phyloP scores from a whole-genome alignment of 2,797 vertebrate species.

The Tokudaia tokunoshimensis region DNA sequence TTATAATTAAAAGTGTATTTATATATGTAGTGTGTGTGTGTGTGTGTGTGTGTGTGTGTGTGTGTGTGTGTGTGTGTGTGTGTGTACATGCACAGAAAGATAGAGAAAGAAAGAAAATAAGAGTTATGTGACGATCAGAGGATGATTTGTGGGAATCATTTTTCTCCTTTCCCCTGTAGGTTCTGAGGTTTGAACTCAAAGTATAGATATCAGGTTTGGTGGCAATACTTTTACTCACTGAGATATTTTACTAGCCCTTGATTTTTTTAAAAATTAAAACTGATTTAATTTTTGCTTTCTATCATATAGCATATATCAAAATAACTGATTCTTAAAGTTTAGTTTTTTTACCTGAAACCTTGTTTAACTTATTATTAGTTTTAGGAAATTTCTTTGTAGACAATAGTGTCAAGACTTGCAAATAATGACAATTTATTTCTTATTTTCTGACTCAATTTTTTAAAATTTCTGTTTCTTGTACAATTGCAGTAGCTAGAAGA shows the following conservation, averaged over 20 bases:
- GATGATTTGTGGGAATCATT: background rate
- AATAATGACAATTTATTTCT: background rate
- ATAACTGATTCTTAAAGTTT: background rate
- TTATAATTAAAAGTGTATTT: background rate
- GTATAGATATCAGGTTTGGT: background rate
- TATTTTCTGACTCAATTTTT: background rate
- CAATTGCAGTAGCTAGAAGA: background rate
- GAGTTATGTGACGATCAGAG: background rate
- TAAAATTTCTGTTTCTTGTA: background rate
- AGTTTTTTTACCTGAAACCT: background rate
- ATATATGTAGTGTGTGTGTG: background rate
- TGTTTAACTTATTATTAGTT: background rate
- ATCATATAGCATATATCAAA: background rate
- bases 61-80: background rate
- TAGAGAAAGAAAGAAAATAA: background rate
- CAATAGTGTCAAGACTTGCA: background rate
- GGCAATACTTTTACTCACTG: background rate
- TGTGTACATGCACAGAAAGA: background rate
- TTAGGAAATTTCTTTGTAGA: background rate
- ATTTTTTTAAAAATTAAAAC: background rate
- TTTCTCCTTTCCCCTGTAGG: background rate
- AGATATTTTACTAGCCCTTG: background rate
- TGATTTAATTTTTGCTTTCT: background rate
- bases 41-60: background rate
- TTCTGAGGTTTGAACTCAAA: background rate